Evolutionary conservation across 37 sponge, comb jelly and placozoan species (phyloP), one percentile per base, ranked within the genome.

Genomic region (Diacarnus erythraeanus): DNA sequence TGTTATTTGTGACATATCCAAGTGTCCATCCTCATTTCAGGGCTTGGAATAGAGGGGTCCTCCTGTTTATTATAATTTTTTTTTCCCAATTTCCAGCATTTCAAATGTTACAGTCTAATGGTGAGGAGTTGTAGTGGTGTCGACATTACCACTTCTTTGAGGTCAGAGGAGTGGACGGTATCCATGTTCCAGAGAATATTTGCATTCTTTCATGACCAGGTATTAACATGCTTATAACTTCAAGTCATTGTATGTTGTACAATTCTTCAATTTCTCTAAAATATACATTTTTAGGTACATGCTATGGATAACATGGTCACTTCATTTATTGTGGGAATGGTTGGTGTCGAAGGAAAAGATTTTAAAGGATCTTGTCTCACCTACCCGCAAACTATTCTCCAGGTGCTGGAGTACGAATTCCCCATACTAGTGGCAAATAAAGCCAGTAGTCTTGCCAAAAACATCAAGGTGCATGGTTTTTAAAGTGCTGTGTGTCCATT

Each of bases 121-220:
- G 82, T 92, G 59, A 42, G 42, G 4, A 47, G 41, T 20, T 92
- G 88, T 44, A 37, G 47, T 21, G 33, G 35, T 34, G 51, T 66
- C 5, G 42, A 89, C n/a, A 78, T 89, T 26, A 22, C 44, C 51
- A 25, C 54, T 29, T 66, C 71, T 22, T 40, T 76, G 77, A 59
- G 39, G 31, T 31, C 35, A 39, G 25, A 74, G 20, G 72, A 84
- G 23, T 89, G 90, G 90, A 72, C 54, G 23, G 80, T 73, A 6
- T 71, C 70, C 29, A 70, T 69, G 73, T 84, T 89, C 30, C 85
- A 89, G 64, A 64, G 57, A 33, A 59, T 59, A 0, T 80, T 89
- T 60, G 81, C 85, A 15, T 65, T 82, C 9, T 75, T 70, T 58
- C 80, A 80, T 68, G 90, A 89, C 30, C 90, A 89, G 85, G 86